phyloP scores from a whole-genome alignment of 2,888 invertebrate species.

The Trimorus sp. region DNA sequence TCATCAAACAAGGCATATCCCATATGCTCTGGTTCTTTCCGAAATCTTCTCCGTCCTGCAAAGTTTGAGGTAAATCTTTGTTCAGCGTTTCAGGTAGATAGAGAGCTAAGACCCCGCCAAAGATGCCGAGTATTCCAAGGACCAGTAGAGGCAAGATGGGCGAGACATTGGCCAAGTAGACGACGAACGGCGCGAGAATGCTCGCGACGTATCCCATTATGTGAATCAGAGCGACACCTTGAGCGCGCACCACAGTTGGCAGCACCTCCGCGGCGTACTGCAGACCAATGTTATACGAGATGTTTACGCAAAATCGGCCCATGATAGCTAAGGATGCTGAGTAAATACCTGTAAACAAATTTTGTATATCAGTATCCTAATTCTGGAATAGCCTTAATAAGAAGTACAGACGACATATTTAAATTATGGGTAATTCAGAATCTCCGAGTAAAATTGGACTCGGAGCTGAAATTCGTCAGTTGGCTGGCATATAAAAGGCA shows the following conservation, averaged over 20 bases:
- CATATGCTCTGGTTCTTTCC: conserved; percentile 90
- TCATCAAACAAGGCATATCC: conserved; percentile 90
- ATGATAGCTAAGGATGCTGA: conserved; percentile 90
- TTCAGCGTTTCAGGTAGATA: conserved; percentile 93
- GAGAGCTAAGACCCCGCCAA: conserved; percentile 89
- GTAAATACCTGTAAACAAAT: conserved; percentile 84
- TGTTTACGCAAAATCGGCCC: conserved; percentile 93
- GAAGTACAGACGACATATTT: no score
- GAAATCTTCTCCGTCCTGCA: conserved; percentile 93
- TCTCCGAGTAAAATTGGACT: no score
- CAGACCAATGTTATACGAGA: conserved; percentile 94
- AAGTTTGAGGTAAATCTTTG: conserved; percentile 92
- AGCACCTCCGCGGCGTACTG: conserved; percentile 94
- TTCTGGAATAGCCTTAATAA: no score
- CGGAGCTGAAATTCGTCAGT: no score
- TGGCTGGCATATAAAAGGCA: no score
- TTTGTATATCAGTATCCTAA: no score
- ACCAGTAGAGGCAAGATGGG: conserved; percentile 89
- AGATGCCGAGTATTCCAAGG: conserved; percentile 88
- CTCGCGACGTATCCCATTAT: conserved; percentile 94
- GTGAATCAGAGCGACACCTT: conserved; percentile 92
- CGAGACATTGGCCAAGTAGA: conserved; percentile 89
- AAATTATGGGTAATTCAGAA: no score
- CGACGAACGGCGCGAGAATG: conserved; percentile 92
- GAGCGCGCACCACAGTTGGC: conserved; percentile 93